A percentile compares a stretch with the other conserved stretches of the same genome.
These are phyloP conservation scores for Drosophila siamana DNA, from an alignment of 2,888 invertebrate species.

Conservation along the genomic window DNA sequence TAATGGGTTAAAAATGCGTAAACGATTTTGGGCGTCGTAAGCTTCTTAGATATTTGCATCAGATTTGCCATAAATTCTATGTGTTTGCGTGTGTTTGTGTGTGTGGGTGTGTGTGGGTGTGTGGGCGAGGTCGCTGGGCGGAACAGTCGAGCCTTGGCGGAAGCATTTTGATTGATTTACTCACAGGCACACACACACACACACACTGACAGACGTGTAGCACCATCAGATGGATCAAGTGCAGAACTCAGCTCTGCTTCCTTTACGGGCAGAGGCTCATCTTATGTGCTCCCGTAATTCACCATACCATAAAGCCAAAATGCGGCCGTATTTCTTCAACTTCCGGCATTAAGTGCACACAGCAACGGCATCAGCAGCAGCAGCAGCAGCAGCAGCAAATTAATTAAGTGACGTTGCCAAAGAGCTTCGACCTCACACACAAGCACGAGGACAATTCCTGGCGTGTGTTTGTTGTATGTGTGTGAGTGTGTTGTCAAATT, in stretches of 20 bases:
- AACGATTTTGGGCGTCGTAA: constrained; percentile 75
- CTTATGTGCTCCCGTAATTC: constrained; percentile 58
- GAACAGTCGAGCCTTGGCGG: constrained; percentile 50
- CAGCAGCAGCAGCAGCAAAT: constrained; percentile 44
- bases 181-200: constrained; percentile 39
- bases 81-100: constrained; percentile 21
- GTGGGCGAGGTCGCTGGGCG: constrained; percentile 34
- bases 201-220: constrained; percentile 3
- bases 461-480: not conserved
- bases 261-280: constrained; percentile 25
- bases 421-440: constrained; percentile 44
- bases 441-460: constrained; percentile 30
- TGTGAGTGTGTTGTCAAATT: constrained; percentile 64
- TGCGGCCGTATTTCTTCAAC: constrained; percentile 75
- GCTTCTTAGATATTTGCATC: constrained; percentile 77
- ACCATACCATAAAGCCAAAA: constrained; percentile 61
- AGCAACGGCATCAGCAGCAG: constrained; percentile 2
- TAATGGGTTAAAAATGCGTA: constrained; percentile 80
- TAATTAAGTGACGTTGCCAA: constrained; percentile 74
- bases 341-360: constrained; percentile 74
- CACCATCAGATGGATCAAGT: constrained; percentile 22
- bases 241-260: constrained; percentile 40
- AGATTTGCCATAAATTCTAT: constrained; percentile 72
- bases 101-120: constrained; percentile 17
- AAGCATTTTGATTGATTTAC: constrained; percentile 77